Evolutionary conservation across 2,797 vertebrate genomes (phyloP).

Genomic region (Lycodopsis pacificus): DNA sequence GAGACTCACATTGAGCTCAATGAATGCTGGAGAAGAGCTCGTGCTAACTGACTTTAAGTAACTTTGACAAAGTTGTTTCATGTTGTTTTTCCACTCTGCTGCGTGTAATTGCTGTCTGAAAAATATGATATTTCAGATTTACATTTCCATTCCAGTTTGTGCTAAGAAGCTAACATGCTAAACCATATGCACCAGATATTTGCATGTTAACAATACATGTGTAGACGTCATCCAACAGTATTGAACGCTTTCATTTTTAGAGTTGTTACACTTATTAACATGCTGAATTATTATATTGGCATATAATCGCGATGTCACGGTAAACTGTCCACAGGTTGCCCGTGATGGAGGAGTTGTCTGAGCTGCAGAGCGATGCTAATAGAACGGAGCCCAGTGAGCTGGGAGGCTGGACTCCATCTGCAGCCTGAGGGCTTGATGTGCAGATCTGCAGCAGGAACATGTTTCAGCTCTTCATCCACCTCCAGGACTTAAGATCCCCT

Average conservation of each 20-base stretch:
- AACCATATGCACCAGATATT: neutral
- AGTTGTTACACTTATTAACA: no score
- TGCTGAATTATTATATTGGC: neutral
- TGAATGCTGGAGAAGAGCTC: no score
- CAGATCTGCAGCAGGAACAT: neutral
- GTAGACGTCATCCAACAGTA: no score
- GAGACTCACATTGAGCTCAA: no score
- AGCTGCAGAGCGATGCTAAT: neutral
- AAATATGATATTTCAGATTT: no score
- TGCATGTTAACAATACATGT: no score
- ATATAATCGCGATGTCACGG: neutral
- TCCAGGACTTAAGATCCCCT: conserved; percentile 32
- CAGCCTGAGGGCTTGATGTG: conserved; percentile 35
- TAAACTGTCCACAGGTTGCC: neutral
- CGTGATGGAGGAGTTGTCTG: conserved; percentile 9
- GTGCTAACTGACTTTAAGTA: no score
- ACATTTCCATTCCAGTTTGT: neutral
- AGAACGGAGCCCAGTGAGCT: conserved; percentile 20
- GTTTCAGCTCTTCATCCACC: conserved; percentile 42
- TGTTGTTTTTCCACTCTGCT: no score
- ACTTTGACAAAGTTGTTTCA: no score
- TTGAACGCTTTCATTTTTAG: no score
- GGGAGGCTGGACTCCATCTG: conserved; percentile 29
- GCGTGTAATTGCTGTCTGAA: no score
- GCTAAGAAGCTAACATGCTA: neutral